Evolutionary conservation across 2,797 vertebrate genomes (phyloP), one percentile per base, ranked within the genome.

Genomic region (Poecilia velifera): DNA sequence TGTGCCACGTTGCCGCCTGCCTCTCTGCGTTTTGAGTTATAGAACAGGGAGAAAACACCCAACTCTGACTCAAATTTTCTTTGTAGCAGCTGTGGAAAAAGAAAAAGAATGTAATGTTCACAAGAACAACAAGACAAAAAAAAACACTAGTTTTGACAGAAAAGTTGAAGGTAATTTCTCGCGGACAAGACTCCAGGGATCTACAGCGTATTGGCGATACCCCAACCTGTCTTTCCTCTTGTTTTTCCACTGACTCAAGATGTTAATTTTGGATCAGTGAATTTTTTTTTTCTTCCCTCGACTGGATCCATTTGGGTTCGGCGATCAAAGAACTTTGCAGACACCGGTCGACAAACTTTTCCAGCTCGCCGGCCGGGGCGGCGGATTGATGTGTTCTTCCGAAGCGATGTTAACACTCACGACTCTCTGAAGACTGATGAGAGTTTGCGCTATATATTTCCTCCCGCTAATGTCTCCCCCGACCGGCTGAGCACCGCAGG

Each of bases 391-490:
- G 91, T 8, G 1, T 84, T 90, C 87, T 82, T 91, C 86, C 46
- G 20, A 83, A 84, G 85, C 84, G 82, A 80, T 70, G 71, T 84
- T 73, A 51, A 87, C 84, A 57, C 81, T 85, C 88, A 81, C 4
- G 82, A 73, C 85, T 92, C 86, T 90, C 91, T 34, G 4, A 83
- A 84, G 91, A 89, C 89, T 73, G 79, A 84, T 88, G 83, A 82
- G 88, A 80, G 83, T 83, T 87, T 83, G 82, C 76, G 81, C 89
- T 86, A 75, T 86, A 89, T 86, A 90, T 91, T 93, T 87, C 85
- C 88, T 82, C 66, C 82, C 81, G 39, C 89, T 90, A 92, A 92
- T 82, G 88, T 92, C 86, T 91, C 89, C 90, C 91, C 78, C 45
- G 87, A 88, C 91, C 84, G 84, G 78, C 84, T 82, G 28, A 82